These are phyloP conservation scores for Bellardia pandia DNA, from an alignment of 2,888 invertebrate species.

Conservation along the genomic window DNA sequence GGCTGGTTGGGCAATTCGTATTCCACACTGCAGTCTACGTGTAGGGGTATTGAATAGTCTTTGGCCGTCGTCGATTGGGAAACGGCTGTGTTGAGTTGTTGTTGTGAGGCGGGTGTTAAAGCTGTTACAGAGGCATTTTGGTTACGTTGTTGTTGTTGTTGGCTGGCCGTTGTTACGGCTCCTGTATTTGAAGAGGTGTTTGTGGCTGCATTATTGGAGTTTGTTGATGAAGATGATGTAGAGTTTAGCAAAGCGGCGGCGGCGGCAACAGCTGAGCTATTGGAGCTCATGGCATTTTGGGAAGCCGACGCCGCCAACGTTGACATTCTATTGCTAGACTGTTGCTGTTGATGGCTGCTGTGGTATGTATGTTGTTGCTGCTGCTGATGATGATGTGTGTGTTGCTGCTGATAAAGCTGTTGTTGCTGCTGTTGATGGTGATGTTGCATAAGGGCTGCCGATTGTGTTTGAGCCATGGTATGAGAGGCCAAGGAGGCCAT, in stretches of 20 bases:
- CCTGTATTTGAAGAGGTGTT: constrained; percentile 74
- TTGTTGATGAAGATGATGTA: constrained; percentile 71
- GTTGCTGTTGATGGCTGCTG: constrained; percentile 60
- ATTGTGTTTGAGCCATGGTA: constrained; percentile 77
- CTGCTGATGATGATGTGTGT: constrained; percentile 76
- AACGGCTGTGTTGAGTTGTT: constrained; percentile 75
- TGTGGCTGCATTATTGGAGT: constrained; percentile 68
- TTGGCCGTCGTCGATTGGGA: constrained; percentile 82
- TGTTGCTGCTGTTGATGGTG: constrained; percentile 73
- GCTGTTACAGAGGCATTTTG: constrained; percentile 74
- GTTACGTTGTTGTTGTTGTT: constrained; percentile 72
- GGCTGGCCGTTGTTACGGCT: constrained; percentile 67
- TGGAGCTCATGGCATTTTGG: constrained; percentile 65
- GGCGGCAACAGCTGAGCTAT: constrained; percentile 72
- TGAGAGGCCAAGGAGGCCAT: constrained; percentile 82
- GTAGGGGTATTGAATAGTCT: constrained; percentile 93
- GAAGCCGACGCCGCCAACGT: constrained; percentile 74
- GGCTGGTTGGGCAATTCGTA: constrained; percentile 95
- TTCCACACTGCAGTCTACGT: constrained; percentile 96
- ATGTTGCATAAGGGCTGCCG: constrained; percentile 75
- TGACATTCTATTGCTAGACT: constrained; percentile 67
- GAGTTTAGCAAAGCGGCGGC: constrained; percentile 72
- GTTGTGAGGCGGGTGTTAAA: constrained; percentile 74
- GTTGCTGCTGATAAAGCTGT: constrained; percentile 73
- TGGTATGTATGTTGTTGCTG: constrained; percentile 72